Evolutionary conservation across 1,140 invertebrate genomes (phyloP).

Genomic region (Monomorium pharaonis): DNA sequence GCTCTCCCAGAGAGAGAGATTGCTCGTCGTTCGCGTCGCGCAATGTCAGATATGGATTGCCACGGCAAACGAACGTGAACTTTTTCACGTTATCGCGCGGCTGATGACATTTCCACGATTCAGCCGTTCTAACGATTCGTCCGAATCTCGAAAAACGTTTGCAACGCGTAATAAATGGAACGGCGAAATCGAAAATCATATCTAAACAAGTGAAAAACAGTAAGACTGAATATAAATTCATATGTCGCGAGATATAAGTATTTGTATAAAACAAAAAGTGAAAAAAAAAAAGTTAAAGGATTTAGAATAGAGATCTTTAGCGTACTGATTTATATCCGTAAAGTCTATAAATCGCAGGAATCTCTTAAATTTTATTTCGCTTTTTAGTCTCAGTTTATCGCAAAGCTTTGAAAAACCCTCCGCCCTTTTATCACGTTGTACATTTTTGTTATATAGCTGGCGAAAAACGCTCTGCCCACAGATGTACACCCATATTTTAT

Average conservation of each 20-base stretch:
- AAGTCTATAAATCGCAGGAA: neutral
- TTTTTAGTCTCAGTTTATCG: neutral
- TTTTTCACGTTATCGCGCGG: neutral
- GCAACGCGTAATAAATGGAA: neutral
- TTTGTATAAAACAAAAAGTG: neutral
- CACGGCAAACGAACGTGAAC: neutral
- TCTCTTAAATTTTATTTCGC: neutral
- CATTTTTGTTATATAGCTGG: neutral
- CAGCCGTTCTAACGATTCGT: neutral
- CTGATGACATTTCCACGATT: neutral
- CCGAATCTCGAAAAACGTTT: neutral
- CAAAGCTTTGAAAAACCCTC: neutral
- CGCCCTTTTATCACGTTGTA: neutral
- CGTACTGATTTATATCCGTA: neutral
- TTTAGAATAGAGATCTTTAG: neutral
- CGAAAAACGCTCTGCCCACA: neutral
- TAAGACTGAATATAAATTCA: neutral
- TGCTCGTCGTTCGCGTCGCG: constrained; percentile 36
- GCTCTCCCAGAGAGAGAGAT: constrained; percentile 46
- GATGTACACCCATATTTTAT: constrained; percentile 1
- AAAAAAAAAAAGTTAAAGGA: no score
- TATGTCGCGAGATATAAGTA: neutral
- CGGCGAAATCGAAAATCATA: neutral
- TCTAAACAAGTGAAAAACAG: neutral
- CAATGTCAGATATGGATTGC: constrained; percentile 2